Evolutionary conservation across 1,140 invertebrate species (phyloP).

Genomic region (Acromyrmex heyeri): DNA sequence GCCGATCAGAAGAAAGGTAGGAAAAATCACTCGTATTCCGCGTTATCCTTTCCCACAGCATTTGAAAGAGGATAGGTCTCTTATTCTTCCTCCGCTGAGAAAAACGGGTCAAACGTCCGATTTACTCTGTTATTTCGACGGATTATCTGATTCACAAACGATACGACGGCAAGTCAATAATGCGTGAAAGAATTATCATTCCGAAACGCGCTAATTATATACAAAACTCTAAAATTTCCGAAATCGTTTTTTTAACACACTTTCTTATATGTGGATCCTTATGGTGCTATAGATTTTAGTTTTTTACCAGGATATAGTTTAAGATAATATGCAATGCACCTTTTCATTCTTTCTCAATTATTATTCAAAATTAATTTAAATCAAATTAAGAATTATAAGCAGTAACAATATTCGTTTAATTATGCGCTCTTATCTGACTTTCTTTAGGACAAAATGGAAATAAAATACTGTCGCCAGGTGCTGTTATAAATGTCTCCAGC

Average conservation of each 20-base stretch:
- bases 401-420: neutral
- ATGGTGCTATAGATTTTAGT: neutral
- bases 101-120: neutral
- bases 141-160: neutral
- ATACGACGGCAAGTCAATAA: neutral
- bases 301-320: neutral
- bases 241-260: neutral
- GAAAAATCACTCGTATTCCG: constrained; percentile 8
- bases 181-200: neutral
- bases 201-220: neutral
- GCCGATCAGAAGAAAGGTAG: neutral
- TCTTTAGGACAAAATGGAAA: neutral
- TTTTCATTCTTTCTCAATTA: neutral
- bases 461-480: neutral
- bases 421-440: neutral
- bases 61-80: neutral
- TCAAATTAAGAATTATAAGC: neutral
- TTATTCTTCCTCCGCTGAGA: neutral
- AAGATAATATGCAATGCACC: neutral
- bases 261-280: neutral
- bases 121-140: neutral
- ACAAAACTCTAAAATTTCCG: neutral
- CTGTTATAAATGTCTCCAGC: neutral
- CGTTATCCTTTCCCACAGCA: constrained; percentile 2
- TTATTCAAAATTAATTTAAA: neutral